Evolutionary conservation across 2,888 invertebrate genomes (phyloP).

Genomic region (Camponotus fellah): DNA sequence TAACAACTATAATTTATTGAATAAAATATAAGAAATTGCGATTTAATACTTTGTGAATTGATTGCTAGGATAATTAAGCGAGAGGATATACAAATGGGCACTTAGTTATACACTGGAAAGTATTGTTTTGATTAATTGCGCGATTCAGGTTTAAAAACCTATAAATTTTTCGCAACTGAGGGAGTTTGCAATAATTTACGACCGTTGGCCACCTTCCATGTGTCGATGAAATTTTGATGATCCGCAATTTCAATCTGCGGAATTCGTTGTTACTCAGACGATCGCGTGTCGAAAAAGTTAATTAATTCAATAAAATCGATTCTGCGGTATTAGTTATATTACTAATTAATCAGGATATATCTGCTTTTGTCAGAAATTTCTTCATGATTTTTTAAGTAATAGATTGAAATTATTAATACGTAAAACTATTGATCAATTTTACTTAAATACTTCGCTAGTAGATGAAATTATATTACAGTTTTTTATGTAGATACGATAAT

Average conservation of each 20-base stretch:
- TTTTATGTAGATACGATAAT: background rate
- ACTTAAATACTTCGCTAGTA: background rate
- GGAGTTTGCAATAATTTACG: slow-evolving; percentile 33
- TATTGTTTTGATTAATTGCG: slow-evolving; percentile 40
- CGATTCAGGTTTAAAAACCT: slow-evolving; percentile 19
- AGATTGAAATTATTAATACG: background rate
- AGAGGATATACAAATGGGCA: background rate
- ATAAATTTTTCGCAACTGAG: slow-evolving; percentile 30
- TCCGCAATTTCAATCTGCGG: slow-evolving; percentile 28
- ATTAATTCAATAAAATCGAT: slow-evolving; percentile 38
- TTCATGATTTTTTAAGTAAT: background rate
- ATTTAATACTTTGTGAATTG: background rate
- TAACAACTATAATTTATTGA: background rate
- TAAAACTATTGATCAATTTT: slow-evolving; percentile 14
- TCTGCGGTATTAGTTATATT: slow-evolving; percentile 20
- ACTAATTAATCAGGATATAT: slow-evolving; percentile 11
- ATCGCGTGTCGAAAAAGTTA: slow-evolving; percentile 6
- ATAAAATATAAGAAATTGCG: background rate
- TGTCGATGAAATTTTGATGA: slow-evolving; percentile 47
- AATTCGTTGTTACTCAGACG: slow-evolving; percentile 12
- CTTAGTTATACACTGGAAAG: background rate
- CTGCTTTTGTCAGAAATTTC: background rate
- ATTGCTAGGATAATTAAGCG: background rate
- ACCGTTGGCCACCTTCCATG: slow-evolving; percentile 8
- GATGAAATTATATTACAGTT: background rate